Conservation (phyloP, 2,888 invertebrate species). For the Sarcophaga rosellei region DNA sequence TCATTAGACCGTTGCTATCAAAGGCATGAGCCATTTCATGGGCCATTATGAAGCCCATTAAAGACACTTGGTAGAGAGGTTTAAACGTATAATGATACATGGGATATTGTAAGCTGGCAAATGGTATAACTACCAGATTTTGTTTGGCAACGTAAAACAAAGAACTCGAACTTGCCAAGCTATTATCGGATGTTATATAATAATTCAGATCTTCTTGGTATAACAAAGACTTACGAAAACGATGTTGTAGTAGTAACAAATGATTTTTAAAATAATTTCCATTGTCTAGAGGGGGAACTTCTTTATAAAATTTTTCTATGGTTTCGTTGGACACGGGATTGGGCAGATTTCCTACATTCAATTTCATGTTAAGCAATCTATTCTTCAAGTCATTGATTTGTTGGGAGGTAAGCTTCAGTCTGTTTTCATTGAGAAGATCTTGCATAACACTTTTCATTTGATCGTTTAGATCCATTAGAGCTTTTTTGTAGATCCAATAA, state of each 20-base stretch:
- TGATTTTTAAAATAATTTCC: slow-evolving; percentile 38
- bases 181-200: slow-evolving; percentile 17
- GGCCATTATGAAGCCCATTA: slow-evolving; percentile 75
- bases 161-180: slow-evolving; percentile 66
- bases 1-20: slow-evolving; percentile 69
- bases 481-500: too few relatives aligned
- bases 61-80: slow-evolving; percentile 73
- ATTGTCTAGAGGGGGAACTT: not conserved
- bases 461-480: too few relatives aligned
- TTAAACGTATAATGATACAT: slow-evolving; percentile 63
- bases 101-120: not conserved
- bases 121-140: slow-evolving; percentile 75
- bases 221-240: too few relatives aligned
- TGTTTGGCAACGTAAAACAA: slow-evolving; percentile 72
- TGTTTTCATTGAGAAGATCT: slow-evolving; percentile 5
- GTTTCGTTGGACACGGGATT: not conserved
- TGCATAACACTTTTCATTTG: not conserved
- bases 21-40: slow-evolving; percentile 77
- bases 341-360: slow-evolving; percentile 23
- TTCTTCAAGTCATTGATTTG: not conserved
- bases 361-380: not conserved
- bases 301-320: not conserved
- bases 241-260: too few relatives aligned
- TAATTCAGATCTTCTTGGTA: too few relatives aligned
- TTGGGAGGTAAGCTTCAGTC: not conserved